Base-by-base conservation (phyloP, 2,797 vertebrate genomes). In the Tachyglossus aculeatus region DNA sequence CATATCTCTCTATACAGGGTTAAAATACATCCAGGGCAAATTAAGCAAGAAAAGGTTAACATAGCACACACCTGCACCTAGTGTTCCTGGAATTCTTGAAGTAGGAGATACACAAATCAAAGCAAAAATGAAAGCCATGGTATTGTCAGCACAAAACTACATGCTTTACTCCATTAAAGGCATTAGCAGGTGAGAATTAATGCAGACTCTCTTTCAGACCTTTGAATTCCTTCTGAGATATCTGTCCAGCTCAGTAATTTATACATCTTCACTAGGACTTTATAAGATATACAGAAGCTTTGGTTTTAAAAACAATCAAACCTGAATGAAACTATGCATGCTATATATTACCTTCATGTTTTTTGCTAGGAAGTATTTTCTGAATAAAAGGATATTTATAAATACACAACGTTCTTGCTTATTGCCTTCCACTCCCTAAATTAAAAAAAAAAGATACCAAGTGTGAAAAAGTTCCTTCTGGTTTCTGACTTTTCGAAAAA, bases 1-100 rank as follows among this genome's bases (percentile, higher is more conserved):
- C 93, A 93, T 91, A 85, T 77, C 80, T 79, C n/a, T n/a, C 74
- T 90, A 89, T 85, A 94, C 89, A 92, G 88, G 81, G 74, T 85
- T 84, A 87, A 88, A 89, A 80, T 74, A 88, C 58, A 84, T 77
- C 83, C 84, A 90, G 33, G 82, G 80, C 69, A 75, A 92, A 90
- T 75, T 48, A 57, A 83, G 67, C 48, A 37, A 71, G 64, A 60
- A 66, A 70, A 73, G 44, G 61, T 81, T 78, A 68, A 60, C 41
- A 56, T 50, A 79, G 71, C 82, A 74, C 1, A 32, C 56, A 57
- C 74, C 73, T 80, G 64, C 63, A 85, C 78, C 63, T 79, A 71
- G 68, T 59, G 44, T 69, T 84, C 82, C 80, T 54, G 63, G 71
- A 64, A 67, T 63, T 53, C 31, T 59, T 57, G 33, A 62, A 68